Evolutionary conservation across 2,797 vertebrate species (phyloP).

Genomic region (Pitangus sulphuratus): DNA sequence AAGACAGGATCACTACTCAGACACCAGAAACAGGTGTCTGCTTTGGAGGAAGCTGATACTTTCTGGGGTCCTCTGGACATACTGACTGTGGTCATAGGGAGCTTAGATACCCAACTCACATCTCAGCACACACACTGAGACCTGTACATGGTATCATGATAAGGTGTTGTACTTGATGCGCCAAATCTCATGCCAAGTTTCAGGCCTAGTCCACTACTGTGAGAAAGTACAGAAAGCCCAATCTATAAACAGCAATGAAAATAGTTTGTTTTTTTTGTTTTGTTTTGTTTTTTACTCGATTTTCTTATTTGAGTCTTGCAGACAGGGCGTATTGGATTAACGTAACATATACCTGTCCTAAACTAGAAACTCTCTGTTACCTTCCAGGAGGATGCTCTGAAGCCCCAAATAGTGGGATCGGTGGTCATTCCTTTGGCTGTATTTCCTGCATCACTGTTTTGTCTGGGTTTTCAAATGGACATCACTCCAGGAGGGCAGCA

Average conservation of each 20-base stretch:
- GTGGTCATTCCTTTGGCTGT: neutral
- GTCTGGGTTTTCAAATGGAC: neutral
- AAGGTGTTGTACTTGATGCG: neutral
- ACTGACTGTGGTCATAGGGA: neutral
- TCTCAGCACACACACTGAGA: neutral
- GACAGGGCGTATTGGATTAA: neutral
- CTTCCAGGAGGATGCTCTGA: neutral
- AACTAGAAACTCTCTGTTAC: neutral
- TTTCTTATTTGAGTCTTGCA: neutral
- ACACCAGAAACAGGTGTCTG: neutral
- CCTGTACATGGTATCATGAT: accelerated
- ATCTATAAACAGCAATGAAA: neutral
- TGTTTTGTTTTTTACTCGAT: neutral
- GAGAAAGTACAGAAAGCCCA: neutral
- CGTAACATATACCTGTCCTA: accelerated
- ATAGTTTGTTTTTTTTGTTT: neutral
- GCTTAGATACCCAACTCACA: neutral
- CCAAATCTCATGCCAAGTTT: neutral
- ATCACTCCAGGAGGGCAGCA: neutral
- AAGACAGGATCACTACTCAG: neutral
- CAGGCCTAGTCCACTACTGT: neutral
- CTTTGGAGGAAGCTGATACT: neutral
- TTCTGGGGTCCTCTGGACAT: neutral
- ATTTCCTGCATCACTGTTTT: neutral
- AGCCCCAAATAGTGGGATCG: neutral